Base-by-base conservation (phyloP, 2,113 vertebrate species). In the Orientallactaga bullata region DNA sequence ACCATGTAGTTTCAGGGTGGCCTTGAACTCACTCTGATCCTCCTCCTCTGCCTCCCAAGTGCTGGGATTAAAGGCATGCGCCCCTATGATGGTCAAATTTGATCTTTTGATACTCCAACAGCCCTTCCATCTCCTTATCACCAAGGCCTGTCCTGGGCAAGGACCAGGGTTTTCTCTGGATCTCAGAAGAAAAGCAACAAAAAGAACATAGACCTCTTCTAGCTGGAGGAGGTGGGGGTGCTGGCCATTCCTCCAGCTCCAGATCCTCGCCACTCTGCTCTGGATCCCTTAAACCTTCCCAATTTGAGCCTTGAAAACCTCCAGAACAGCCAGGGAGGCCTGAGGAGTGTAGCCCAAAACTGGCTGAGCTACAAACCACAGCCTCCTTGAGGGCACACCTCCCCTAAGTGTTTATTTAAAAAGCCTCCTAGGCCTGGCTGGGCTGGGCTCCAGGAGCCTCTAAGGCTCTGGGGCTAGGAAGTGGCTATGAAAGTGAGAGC, bases 391-490 rank as follows among this genome's bases (percentile, higher is more conserved):
- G n/a, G 66, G 68, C 82, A 71, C 74, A 82, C 71, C 85, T 87
- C 60, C 92, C 47, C 30, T 26, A 24, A n/a, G 58, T 87, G 80
- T 95, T 96, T 96, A 87, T 95, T 95, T 95, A 65, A 95, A 93
- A 96, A 88, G 42, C 79, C 28, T 21, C 51, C 89, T 37, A 30
- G 81, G 84, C 65, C 85, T 23, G 83, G 77, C 85, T 17, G 82
- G 93, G 91, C 96, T 80, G 51, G 58, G 26, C 91, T 95, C 96
- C 95, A 94, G 91, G 69, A 95, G 69, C n/a, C 79, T 95, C 88
- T 88, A 23, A 9, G 39, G 80, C 78, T 95, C 84, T 79, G 28
- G 63, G 89, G 55, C 93, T 68, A 60, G 85, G 37, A 94, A 90
- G 47, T 1, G 35, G 81, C 91, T 91, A 90, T 91, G 93, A 93